Conservation (phyloP, 2,888 invertebrate species). For the Caenorhabditis doughertyi region DNA sequence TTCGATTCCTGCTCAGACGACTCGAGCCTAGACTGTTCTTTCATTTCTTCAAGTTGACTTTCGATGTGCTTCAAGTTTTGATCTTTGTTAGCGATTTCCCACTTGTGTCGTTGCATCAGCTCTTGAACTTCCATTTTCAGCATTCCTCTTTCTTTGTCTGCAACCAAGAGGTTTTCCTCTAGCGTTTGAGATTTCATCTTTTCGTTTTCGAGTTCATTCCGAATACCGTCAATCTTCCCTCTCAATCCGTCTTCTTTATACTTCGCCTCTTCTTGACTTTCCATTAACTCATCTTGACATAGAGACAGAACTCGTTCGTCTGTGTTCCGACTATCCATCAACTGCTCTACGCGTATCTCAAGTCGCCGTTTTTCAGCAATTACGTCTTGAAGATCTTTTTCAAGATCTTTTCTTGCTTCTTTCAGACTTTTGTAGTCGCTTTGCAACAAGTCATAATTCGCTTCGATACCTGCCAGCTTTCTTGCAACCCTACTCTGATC, state of each 20-base stretch:
- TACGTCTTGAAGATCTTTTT: slow-evolving; percentile 58
- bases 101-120: slow-evolving; percentile 69
- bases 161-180: slow-evolving; percentile 94
- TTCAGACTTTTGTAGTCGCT: slow-evolving; percentile 56
- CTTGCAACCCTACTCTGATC: slow-evolving; percentile 62
- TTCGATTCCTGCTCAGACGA: slow-evolving; percentile 83
- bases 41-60: slow-evolving; percentile 58
- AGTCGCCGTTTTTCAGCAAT: slow-evolving; percentile 56
- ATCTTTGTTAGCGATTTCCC: slow-evolving; percentile 61
- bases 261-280: slow-evolving; percentile 65
- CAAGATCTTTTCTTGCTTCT: slow-evolving; percentile 39
- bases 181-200: slow-evolving; percentile 56
- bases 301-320: slow-evolving; percentile 59
- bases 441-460: slow-evolving; percentile 65
- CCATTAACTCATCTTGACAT: slow-evolving; percentile 57
- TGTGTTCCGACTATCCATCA: slow-evolving; percentile 62
- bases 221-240: slow-evolving; percentile 35
- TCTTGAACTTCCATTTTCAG: slow-evolving; percentile 83
- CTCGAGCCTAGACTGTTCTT: slow-evolving; percentile 39
- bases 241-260: slow-evolving; percentile 62
- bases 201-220: slow-evolving; percentile 65
- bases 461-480: slow-evolving; percentile 61
- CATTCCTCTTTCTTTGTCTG: slow-evolving; percentile 96
- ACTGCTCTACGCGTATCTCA: slow-evolving; percentile 60
- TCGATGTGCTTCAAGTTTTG: slow-evolving; percentile 55